Conservation (phyloP, 2,797 vertebrate genomes). For the Myripristis murdjan region DNA sequence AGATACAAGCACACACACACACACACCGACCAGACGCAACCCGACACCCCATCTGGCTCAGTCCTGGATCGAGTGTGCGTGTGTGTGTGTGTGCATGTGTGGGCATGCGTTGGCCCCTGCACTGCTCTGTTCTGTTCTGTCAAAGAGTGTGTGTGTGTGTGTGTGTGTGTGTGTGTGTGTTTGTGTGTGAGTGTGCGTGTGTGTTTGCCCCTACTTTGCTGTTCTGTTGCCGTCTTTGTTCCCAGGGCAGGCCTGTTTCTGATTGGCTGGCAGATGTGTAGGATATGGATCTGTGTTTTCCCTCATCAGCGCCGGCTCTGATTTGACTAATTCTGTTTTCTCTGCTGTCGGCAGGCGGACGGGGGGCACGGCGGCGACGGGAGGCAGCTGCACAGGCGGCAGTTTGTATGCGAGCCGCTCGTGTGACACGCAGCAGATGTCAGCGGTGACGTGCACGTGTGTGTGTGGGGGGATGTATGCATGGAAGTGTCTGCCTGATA, state of each 20-base stretch:
- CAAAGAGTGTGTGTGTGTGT: not conserved
- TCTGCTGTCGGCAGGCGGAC: slow-evolving; percentile 62
- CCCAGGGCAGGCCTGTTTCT: slow-evolving; percentile 51
- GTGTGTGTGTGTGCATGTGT: slow-evolving; percentile 51
- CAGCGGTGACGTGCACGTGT: not conserved
- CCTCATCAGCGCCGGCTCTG: slow-evolving; percentile 70
- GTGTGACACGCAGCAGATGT: not conserved
- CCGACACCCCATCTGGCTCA: slow-evolving; percentile 44
- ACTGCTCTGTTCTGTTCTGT: slow-evolving; percentile 32
- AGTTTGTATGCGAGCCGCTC: slow-evolving; percentile 10
- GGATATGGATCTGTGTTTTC: slow-evolving; percentile 77
- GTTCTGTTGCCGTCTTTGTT: slow-evolving; percentile 60
- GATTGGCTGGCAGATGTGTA: slow-evolving; percentile 66
- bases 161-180: not conserved
- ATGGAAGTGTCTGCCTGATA: too few relatives aligned
- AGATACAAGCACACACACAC: slow-evolving; percentile 11
- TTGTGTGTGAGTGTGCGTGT: slow-evolving; percentile 25
- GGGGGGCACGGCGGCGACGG: slow-evolving; percentile 43
- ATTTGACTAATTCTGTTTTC: slow-evolving; percentile 84
- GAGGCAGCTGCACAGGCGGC: slow-evolving; percentile 65
- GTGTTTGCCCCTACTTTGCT: slow-evolving; percentile 7
- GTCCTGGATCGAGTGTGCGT: slow-evolving; percentile 30
- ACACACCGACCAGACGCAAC: slow-evolving; percentile 69
- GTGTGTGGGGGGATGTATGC: not conserved
- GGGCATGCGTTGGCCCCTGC: slow-evolving; percentile 43